Percentiles rank a stretch among this genome's conserved stretches.
phyloP scores from a whole-genome alignment of 2,113 vertebrate species.

The Gobio gobio region DNA sequence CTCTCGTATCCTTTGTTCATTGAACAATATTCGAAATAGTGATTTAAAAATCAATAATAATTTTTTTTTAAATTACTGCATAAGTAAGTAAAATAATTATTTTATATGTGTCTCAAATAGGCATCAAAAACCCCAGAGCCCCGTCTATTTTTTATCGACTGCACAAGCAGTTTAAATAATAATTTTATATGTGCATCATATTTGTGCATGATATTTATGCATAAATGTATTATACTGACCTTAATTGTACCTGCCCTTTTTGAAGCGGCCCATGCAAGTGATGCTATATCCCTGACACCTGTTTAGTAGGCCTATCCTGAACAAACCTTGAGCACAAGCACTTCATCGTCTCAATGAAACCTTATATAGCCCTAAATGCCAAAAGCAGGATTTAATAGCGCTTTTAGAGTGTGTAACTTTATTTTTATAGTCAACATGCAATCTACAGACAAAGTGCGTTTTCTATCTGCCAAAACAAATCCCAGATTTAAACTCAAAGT shows the following conservation, averaged over 20 bases:
- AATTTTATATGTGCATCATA: too few species aligned
- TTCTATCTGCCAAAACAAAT: background rate
- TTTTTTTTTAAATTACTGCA: too few species aligned
- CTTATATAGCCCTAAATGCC: background rate
- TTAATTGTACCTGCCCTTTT: background rate
- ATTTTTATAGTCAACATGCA: background rate
- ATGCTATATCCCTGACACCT: background rate
- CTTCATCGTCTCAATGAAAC: constrained; percentile 13
- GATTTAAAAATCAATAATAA: too few species aligned
- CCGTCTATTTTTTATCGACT: background rate
- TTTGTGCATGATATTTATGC: too few species aligned
- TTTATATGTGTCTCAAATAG: background rate
- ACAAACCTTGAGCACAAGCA: constrained; percentile 7
- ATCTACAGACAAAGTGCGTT: background rate
- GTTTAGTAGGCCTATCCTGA: background rate
- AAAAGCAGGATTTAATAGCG: background rate
- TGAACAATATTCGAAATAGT: background rate
- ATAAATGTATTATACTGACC: background rate
- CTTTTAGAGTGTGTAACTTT: background rate
- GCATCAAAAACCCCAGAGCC: background rate
- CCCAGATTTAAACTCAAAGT: background rate
- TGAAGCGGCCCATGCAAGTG: background rate
- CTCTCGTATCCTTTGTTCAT: constrained; percentile 12
- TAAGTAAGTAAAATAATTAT: background rate
- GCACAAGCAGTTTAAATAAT: too few species aligned